phyloP scores from a whole-genome alignment of 2,888 invertebrate genomes.

The Cryptophagus acutangulus region DNA sequence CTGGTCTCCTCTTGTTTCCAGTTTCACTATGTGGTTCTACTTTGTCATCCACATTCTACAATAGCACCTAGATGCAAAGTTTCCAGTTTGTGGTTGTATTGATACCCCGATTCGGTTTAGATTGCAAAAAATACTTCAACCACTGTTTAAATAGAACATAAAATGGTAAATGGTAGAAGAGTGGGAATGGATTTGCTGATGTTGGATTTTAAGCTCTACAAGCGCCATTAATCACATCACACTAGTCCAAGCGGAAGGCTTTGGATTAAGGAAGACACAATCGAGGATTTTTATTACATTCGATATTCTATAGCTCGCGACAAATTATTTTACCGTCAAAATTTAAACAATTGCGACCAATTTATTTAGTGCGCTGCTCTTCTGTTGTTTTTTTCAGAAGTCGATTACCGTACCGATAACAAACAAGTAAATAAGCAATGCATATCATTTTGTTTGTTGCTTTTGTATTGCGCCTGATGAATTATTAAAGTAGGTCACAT shows the following conservation, averaged over 20 bases:
- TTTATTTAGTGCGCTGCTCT: not conserved
- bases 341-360: conserved; percentile 15
- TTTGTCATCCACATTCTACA: no score
- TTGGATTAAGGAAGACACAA: conserved; percentile 36
- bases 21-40: no score
- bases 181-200: conserved; percentile 16
- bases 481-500: no score
- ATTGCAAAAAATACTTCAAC: no score
- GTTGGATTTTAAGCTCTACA: conserved; percentile 36
- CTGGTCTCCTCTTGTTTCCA: no score
- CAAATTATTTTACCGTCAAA: conserved; percentile 34
- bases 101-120: no score
- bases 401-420: not conserved
- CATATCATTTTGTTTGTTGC: no score
- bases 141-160: not conserved
- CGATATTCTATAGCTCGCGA: conserved; percentile 30
- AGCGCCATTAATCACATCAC: conserved; percentile 38
- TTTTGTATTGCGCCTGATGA: no score
- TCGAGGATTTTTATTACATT: conserved; percentile 38
- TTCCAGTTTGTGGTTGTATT: no score
- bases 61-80: no score
- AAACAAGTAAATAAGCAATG: not conserved
- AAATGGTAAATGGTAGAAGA: not conserved
- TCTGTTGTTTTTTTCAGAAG: not conserved
- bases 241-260: conserved; percentile 32